Conservation (phyloP, 2,797 vertebrate genomes). For the Catamblyrhynchus diadema region DNA sequence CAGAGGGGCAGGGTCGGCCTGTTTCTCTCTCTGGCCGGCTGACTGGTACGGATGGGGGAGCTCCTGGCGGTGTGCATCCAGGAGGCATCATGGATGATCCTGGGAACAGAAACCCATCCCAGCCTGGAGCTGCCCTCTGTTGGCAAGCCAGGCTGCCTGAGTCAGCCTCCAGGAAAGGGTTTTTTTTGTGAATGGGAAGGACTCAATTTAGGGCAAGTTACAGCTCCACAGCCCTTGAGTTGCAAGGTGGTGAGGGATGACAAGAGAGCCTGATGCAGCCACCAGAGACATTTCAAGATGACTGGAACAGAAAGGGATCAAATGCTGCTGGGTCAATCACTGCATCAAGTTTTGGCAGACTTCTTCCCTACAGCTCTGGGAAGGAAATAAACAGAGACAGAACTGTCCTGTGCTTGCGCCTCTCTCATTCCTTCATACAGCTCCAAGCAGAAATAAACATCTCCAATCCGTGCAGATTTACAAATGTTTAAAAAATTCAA, state of each 20-base stretch:
- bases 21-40: fast-evolving
- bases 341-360: neutral
- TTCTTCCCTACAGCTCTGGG: neutral
- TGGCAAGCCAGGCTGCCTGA: neutral
- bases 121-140: neutral
- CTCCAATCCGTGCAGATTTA: neutral
- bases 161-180: neutral
- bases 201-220: neutral
- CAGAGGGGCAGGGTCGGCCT: fast-evolving
- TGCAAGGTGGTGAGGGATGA: neutral
- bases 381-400: neutral
- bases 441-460: neutral
- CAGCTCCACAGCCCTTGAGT: neutral
- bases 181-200: fast-evolving
- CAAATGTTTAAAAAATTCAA: neutral
- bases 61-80: neutral
- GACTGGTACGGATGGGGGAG: fast-evolving
- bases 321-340: neutral
- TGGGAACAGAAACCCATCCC: neutral
- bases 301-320: neutral
- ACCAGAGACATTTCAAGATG: neutral
- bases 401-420: neutral
- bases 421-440: neutral
- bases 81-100: fast-evolving
- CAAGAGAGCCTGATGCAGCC: neutral